Base-by-base conservation (phyloP, 64 coral and sea anemone genomes). In the Acropora tenuis region DNA sequence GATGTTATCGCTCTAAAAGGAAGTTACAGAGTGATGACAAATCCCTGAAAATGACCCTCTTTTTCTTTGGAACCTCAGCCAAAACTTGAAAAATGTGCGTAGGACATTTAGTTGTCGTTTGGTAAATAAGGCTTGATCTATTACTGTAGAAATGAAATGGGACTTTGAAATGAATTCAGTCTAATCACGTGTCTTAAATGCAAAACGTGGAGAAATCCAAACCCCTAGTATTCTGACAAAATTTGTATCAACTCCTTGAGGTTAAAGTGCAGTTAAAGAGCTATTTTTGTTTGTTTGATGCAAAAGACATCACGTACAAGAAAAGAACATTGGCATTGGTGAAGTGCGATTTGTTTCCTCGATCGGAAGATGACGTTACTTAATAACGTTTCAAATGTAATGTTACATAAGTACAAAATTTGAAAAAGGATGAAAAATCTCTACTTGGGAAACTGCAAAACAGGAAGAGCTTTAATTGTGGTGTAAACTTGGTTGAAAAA, bases 141-240 rank as follows among this genome's bases (percentile, higher is more conserved):
- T 20, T 8, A 71, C 18, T 8, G 4, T 40, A 6, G 18, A 71
- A 71, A 40, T 71, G 8, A 71, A 71, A 71, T 30, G 2, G 17
- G 2, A 71, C 68, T 20, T 10, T 71, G 18, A 71, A 71, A 71
- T 1, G 4, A 71, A 20, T 3, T 71, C 19, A 40, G 68, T 19
- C 68, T 6, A 71, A 20, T 71, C 68, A 71, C 68, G 40, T 20
- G 17, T 20, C 5, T 3, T 71, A 4, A 20, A 20, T 15, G 3
- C 5, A 4, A 17, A 78, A 78, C 75, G 75, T 78, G 46, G 45
- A 78, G 45, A 78, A 18, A 78, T 78, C 46, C 75, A 78, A 16
- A 78, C 75, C 75, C 75, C 75, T 78, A 17, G 2, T 48, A 48
- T 8, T 78, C 69, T 3, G 17, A 71, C 68, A 30, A 71, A 71